Evolutionary conservation across 2,113 vertebrate species (phyloP).

Genomic region (Melospiza georgiana): DNA sequence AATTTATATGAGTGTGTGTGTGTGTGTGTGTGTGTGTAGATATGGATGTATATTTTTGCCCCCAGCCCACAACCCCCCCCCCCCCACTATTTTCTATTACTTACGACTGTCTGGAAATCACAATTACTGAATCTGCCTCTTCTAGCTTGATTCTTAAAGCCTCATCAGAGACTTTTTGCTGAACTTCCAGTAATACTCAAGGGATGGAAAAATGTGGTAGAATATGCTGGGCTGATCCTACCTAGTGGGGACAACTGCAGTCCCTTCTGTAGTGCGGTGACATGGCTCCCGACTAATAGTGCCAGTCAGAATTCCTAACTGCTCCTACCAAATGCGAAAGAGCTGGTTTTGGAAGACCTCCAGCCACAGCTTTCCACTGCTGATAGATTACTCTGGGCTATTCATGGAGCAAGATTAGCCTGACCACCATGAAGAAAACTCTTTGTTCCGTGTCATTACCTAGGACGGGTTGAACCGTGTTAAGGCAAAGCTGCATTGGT

Average conservation of each 20-base stretch:
- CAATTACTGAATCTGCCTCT: conserved; percentile 51
- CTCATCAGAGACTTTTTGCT: conserved; percentile 35
- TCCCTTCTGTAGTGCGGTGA: neutral
- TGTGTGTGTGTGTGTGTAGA: conserved; percentile 33
- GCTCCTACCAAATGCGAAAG: conserved; percentile 70
- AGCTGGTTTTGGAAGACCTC: conserved; percentile 75
- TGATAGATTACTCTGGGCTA: conserved; percentile 75
- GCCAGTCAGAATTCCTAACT: conserved; percentile 78
- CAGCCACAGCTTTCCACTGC: conserved; percentile 72
- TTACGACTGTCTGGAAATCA: conserved; percentile 61
- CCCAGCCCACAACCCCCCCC: fast-evolving
- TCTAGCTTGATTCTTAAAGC: conserved; percentile 28
- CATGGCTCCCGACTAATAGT: conserved; percentile 62
- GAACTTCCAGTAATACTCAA: conserved; percentile 1
- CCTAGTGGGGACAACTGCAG: conserved; percentile 3
- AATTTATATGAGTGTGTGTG: conserved; percentile 66
- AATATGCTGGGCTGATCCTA: conserved; percentile 42
- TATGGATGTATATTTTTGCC: conserved; percentile 61
- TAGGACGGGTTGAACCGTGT: conserved; percentile 62
- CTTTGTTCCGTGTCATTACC: conserved; percentile 72
- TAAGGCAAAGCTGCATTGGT: conserved; percentile 50
- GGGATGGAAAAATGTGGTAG: neutral
- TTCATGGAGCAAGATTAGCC: conserved; percentile 74
- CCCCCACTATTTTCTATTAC: conserved; percentile 63
- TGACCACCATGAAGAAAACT: conserved; percentile 67